These are phyloP conservation scores for Hyles euphorbiae DNA, from an alignment of 1,140 invertebrate species.

Conservation along the genomic window DNA sequence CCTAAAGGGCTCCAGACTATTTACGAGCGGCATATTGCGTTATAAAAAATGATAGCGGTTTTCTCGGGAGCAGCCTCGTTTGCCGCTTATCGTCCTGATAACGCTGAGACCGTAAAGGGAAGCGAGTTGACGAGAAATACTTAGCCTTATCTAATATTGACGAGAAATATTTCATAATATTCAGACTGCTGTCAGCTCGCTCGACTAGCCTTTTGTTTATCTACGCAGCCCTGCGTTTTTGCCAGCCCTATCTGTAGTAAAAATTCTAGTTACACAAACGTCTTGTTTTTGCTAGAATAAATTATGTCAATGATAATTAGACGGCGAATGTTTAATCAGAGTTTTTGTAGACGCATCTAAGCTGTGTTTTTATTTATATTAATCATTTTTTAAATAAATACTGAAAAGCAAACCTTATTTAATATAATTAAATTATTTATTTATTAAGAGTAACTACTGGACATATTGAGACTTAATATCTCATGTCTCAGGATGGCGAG, in stretches of 20 bases:
- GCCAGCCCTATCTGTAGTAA: slow-evolving; percentile 5
- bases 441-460: too few relatives aligned
- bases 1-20: slow-evolving; percentile 31
- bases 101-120: slow-evolving; percentile 32
- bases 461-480: too few relatives aligned
- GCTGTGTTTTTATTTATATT: too few relatives aligned
- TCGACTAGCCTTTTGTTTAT: slow-evolving; percentile 30
- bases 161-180: slow-evolving; percentile 36
- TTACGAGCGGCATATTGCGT: slow-evolving; percentile 46
- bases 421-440: too few relatives aligned
- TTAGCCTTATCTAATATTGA: slow-evolving; percentile 38
- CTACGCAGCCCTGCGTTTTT: slow-evolving; percentile 17
- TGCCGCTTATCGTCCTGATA: slow-evolving; percentile 41
- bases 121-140: slow-evolving; percentile 33
- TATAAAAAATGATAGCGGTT: slow-evolving; percentile 47
- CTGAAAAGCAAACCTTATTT: too few relatives aligned
- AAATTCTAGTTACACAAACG: slow-evolving; percentile 5
- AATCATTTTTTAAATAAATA: too few relatives aligned
- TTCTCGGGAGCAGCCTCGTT: slow-evolving; percentile 38
- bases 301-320: too few relatives aligned
- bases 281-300: slow-evolving; percentile 1
- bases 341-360: too few relatives aligned
- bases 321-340: too few relatives aligned
- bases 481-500: too few relatives aligned
- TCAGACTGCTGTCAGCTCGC: slow-evolving; percentile 22